These are phyloP conservation scores for Caenorhabditis zanzibari DNA, from an alignment of 2,888 invertebrate genomes.

Conservation along the genomic window DNA sequence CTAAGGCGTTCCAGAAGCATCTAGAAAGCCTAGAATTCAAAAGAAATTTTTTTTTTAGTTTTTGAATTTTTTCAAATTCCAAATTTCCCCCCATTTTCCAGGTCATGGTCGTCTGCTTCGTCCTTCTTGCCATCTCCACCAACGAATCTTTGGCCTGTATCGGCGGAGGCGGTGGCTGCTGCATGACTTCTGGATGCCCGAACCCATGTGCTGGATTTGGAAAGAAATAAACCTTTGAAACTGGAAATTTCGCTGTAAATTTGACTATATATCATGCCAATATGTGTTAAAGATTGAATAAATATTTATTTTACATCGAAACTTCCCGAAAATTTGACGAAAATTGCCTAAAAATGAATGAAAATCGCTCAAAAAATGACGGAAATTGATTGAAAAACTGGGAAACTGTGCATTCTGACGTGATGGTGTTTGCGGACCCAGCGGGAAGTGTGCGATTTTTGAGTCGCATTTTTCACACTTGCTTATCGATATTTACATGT, in stretches of 20 bases:
- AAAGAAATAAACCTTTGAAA: constrained; percentile 56
- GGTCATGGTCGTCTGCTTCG: constrained; percentile 61
- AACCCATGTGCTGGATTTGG: constrained; percentile 67
- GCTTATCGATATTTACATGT: not conserved
- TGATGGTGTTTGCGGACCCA: constrained; percentile 36
- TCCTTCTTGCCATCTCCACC: constrained; percentile 58
- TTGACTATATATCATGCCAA: constrained; percentile 2
- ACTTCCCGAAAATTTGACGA: too few species aligned
- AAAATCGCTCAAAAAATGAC: not conserved
- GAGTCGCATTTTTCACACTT: not conserved
- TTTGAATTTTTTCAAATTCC: too few species aligned
- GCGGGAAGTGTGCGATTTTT: constrained; percentile 16
- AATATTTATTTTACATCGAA: constrained; percentile 41
- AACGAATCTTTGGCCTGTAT: constrained; percentile 63
- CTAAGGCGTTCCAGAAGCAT: not conserved
- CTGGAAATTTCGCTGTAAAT: constrained; percentile 3
- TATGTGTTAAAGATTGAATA: not conserved
- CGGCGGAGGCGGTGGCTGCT: constrained; percentile 69
- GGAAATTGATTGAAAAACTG: not conserved
- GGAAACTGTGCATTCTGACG: constrained; percentile 22
- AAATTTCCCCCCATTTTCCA: constrained; percentile 12
- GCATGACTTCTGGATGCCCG: constrained; percentile 58
- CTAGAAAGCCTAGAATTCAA: too few species aligned
- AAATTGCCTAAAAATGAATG: not conserved
- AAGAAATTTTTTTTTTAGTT: too few species aligned